A percentile compares a stretch with the other conserved stretches of the same genome.
Conservation (phyloP, 2,113 vertebrate genomes). For the Hemibagrus wyckioides region DNA sequence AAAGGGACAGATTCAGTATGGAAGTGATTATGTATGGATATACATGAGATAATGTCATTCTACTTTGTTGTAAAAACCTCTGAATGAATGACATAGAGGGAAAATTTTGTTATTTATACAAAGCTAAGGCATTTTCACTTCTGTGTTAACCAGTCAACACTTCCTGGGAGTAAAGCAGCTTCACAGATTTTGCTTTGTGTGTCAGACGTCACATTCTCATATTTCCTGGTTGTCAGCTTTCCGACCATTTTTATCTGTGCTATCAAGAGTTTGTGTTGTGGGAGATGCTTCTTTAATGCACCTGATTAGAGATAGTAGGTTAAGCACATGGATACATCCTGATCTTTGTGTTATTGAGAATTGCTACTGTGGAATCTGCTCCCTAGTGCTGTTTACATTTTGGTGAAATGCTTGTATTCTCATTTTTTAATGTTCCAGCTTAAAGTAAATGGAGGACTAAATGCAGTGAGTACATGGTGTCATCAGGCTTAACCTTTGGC, state of each 20-base stretch:
- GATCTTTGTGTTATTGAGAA: background rate
- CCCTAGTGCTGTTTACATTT: background rate
- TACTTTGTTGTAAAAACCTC: background rate
- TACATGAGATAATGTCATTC: background rate
- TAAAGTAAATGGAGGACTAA: constrained; percentile 4
- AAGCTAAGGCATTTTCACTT: constrained; percentile 53
- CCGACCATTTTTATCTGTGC: background rate
- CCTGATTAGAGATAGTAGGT: background rate
- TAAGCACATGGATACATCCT: background rate
- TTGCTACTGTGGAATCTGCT: background rate
- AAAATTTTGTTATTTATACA: background rate
- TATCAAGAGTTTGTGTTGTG: background rate
- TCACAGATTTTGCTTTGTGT: constrained; percentile 37
- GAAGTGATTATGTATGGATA: background rate
- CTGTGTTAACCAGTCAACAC: constrained; percentile 42
- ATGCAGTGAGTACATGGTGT: background rate
- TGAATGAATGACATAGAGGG: background rate
- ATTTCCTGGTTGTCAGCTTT: constrained; percentile 34
- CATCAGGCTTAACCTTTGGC: background rate
- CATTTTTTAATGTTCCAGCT: background rate
- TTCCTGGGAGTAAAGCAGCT: constrained; percentile 38
- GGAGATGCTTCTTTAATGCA: background rate
- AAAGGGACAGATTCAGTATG: background rate
- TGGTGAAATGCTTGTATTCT: constrained; percentile 2
- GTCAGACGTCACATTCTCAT: constrained; percentile 12